Evolutionary conservation across 2,113 vertebrate species (phyloP).

Genomic region (Salvelinus fontinalis): DNA sequence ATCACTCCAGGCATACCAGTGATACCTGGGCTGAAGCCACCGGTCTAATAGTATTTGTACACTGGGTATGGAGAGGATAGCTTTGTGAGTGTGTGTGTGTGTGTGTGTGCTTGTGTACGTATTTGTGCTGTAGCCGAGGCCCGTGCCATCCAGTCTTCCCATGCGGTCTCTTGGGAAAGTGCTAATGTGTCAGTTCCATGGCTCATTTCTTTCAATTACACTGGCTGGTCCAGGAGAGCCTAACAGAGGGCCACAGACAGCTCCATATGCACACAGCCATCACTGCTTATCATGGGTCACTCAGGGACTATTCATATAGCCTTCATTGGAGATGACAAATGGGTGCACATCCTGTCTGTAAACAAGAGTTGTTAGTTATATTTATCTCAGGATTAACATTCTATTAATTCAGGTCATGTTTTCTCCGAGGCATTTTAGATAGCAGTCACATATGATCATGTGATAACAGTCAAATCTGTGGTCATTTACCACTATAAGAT

Average conservation of each 20-base stretch:
- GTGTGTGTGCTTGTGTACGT: conserved; percentile 10
- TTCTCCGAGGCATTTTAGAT: conserved; percentile 33
- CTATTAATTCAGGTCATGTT: conserved; percentile 55
- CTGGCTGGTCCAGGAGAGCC: conserved; percentile 63
- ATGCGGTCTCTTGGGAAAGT: conserved; percentile 61
- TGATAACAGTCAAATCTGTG: conserved; percentile 28
- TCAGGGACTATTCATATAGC: conserved; percentile 64
- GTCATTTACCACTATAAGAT: conserved; percentile 23
- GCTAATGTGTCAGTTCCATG: conserved; percentile 75
- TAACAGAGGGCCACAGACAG: conserved; percentile 64
- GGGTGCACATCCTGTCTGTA: conserved; percentile 11
- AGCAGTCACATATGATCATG: conserved; percentile 21
- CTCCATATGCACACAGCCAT: conserved; percentile 65
- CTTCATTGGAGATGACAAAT: conserved; percentile 61
- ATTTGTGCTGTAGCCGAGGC: conserved; percentile 7
- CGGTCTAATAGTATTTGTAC: neutral
- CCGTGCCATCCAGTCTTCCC: conserved; percentile 42
- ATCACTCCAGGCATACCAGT: neutral
- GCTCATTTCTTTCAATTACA: conserved; percentile 84
- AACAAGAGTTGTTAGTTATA: conserved; percentile 50
- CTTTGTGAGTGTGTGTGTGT: neutral
- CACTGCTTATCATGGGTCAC: conserved; percentile 65
- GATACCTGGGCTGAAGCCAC: neutral
- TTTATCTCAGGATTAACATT: conserved; percentile 49
- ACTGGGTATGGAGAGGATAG: conserved; percentile 13